Conservation (phyloP, 2,113 vertebrate genomes). For the Malaclemys terrapin region DNA sequence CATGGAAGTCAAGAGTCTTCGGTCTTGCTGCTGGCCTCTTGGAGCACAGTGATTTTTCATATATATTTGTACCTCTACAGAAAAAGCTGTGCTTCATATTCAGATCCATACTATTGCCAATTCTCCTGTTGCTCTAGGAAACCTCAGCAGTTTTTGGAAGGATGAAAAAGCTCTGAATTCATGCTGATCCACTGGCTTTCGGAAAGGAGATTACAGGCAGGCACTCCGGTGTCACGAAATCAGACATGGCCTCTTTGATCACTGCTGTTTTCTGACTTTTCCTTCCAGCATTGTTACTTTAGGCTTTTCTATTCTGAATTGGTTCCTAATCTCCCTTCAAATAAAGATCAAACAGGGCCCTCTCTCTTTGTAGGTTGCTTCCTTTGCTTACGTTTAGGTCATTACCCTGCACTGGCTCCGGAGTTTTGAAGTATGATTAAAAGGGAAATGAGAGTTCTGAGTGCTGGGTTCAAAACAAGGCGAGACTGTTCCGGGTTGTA, state of each 20-base stretch:
- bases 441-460: not conserved
- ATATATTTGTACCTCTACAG: not conserved
- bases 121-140: not conserved
- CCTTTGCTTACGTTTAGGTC: constrained; percentile 20
- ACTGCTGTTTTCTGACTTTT: not conserved
- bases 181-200: not conserved
- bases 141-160: rapidly evolving
- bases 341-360: constrained; percentile 68
- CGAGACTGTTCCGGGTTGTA: rapidly evolving
- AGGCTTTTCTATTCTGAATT: constrained; percentile 23
- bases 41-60: not conserved
- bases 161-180: rapidly evolving
- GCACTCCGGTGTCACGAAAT: not conserved
- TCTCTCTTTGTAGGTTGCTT: constrained; percentile 31
- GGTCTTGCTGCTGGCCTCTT: not conserved
- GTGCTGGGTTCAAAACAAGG: not conserved
- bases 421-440: constrained; percentile 37
- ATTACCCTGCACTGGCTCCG: not conserved
- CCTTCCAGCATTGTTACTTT: constrained; percentile 7
- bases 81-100: rapidly evolving
- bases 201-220: not conserved
- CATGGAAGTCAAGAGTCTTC: not conserved
- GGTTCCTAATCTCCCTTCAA: constrained; percentile 68
- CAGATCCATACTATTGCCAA: rapidly evolving
- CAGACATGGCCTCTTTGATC: constrained; percentile 26